These are phyloP conservation scores for Ellobius talpinus DNA, from an alignment of 2,113 vertebrate genomes.

Conservation along the genomic window DNA sequence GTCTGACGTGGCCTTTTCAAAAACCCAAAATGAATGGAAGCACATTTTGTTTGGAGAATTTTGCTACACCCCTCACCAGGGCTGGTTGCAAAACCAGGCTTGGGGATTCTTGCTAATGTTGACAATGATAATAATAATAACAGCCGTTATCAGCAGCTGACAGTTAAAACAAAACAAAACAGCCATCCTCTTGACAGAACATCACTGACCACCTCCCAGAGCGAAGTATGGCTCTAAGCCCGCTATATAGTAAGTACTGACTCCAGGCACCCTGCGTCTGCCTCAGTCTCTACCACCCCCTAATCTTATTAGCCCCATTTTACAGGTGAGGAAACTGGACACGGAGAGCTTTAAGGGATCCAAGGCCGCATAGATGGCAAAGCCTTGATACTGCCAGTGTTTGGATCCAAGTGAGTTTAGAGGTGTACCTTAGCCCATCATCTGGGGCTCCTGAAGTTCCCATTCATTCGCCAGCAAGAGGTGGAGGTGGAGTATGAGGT, in stretches of 20 bases:
- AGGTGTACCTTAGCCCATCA: not conserved
- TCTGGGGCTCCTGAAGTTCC: slow-evolving; percentile 12
- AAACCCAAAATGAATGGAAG: slow-evolving; percentile 84
- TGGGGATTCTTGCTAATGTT: slow-evolving; percentile 67
- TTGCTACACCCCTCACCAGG: slow-evolving; percentile 80
- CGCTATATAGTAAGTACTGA: not conserved
- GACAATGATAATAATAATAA: slow-evolving; percentile 24
- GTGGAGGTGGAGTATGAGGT: not conserved
- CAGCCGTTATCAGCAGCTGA: not conserved
- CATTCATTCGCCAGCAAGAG: not conserved
- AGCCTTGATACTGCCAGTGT: not conserved
- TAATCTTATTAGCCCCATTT: not conserved
- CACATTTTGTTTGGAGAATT: slow-evolving; percentile 84
- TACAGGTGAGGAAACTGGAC: not conserved
- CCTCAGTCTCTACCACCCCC: not conserved
- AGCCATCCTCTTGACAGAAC: not conserved
- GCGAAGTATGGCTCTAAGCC: not conserved
- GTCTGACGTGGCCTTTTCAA: slow-evolving; percentile 84
- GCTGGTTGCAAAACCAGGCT: slow-evolving; percentile 84
- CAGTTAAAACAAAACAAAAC: not conserved
- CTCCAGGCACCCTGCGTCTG: not conserved
- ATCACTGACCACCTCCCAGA: not conserved
- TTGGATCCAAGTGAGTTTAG: not conserved
- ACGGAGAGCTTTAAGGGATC: not conserved
- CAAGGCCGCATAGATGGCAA: not conserved